Base-by-base conservation (phyloP, 2,113 vertebrate species). In the Halcyon malimbica region DNA sequence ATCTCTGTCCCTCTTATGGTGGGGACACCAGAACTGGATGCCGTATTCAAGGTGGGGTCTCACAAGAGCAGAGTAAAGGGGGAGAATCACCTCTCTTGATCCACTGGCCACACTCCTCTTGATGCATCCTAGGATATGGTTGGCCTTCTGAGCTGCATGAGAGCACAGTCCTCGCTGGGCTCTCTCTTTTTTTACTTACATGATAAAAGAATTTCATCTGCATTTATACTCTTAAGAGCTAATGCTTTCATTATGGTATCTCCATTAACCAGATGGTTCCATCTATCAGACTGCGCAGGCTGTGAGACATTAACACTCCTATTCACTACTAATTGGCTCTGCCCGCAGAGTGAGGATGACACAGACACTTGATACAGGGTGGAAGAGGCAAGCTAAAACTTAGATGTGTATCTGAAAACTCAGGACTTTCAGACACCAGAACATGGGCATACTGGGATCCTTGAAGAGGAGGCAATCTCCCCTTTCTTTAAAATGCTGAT, bases 221-320 rank as follows among this genome's bases (percentile, higher is more conserved):
- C 69, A 79, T 70, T 89, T 85, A 53, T 73, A 51, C 7, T 50
- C 57, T 87, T 83, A 56, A n/a, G 53, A 81, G 63, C 39, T 82
- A 79, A 87, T 64, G 74, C 39, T 94, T 94, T 95, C 65, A 76
- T 79, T 90, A 69, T n/a, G 44, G 76, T 83, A 84, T 90, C 62
- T 79, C 76, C 53, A 78, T 90, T 79, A 87, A 78, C 44, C 86
- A 84, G 65, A 89, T 46, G 77, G 62, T 60, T 94, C 65, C 69
- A 91, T 77, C 68, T 85, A 51, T 86, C 71, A 89, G 71, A 15
- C 57, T 81, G 68, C 57, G 50, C 44, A 31, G 41, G 37, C 76
- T 15, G 2, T 3, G 6, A 89, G 88, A 71, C 37, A 13, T 60
- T 56, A 86, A 74, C 56, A 20, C 42, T 93, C 51, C 44, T 71